Evolutionary conservation across 53 echinoderm and acorn worm species (phyloP).

Genomic region (Arbacia lixula): DNA sequence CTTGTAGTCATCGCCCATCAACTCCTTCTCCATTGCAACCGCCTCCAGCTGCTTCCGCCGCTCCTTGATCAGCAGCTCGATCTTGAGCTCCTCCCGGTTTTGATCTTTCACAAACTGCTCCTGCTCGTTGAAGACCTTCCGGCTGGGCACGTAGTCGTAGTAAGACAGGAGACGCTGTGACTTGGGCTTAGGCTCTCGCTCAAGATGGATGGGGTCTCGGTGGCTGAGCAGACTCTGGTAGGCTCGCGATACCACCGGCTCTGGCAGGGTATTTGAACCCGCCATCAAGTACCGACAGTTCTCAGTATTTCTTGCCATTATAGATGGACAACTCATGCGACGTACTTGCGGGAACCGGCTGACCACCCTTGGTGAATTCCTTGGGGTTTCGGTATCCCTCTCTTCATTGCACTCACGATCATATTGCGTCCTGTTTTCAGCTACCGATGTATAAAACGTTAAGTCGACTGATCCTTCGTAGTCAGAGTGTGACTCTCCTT

Average conservation of each 20-base stretch:
- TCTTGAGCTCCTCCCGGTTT: conserved; percentile 54
- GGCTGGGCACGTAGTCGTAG: conserved; percentile 76
- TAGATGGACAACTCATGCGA: conserved; percentile 23
- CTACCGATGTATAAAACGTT: not conserved
- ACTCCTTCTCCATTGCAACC: conserved; percentile 62
- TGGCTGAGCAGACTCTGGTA: conserved; percentile 61
- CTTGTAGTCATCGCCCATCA: conserved; percentile 51
- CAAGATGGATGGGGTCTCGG: conserved; percentile 59
- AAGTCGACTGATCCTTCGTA: conserved; percentile 7
- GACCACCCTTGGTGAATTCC: not conserved
- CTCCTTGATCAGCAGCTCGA: conserved; percentile 58
- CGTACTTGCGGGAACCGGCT: conserved; percentile 3
- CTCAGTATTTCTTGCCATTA: conserved; percentile 32
- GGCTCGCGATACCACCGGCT: conserved; percentile 58
- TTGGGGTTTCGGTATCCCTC: not conserved
- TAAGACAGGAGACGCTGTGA: conserved; percentile 55
- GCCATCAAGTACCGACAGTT: conserved; percentile 32
- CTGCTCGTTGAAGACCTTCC: conserved; percentile 59
- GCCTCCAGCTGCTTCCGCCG: conserved; percentile 60
- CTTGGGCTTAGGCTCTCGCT: conserved; percentile 41
- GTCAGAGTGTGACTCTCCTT: conserved; percentile 6
- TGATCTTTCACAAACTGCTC: conserved; percentile 58
- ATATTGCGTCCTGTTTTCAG: not conserved
- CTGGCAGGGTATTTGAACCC: conserved; percentile 20
- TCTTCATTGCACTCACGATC: not conserved